Evolutionary conservation across 2,113 vertebrate species (phyloP), one percentile per base, ranked within the genome.

Genomic region (Eurypyga helias): DNA sequence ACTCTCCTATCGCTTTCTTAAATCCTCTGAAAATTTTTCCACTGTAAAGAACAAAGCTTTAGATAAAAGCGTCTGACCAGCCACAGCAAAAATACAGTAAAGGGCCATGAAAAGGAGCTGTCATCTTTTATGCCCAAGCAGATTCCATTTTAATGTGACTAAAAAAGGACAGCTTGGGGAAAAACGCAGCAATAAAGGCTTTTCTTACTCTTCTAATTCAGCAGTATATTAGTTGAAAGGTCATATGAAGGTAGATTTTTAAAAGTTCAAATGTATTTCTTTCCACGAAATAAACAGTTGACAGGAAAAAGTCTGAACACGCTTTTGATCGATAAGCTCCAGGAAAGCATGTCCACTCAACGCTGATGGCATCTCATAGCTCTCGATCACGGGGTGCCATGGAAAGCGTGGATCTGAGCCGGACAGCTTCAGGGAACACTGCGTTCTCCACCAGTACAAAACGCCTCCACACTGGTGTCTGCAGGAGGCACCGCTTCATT

Each of bases 41-140:
- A 54, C 48, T 72, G 69, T 33, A 77, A 83, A 88, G 79, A 95
- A 87, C 81, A 96, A 89, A 94, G 80, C 69, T 79, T 75, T 48
- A 93, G 89, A 95, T 82, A 91, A 96, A 93, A 96, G 70, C 57
- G 45, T 91, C 83, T 93, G 87, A 79, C 87, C 83, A 94, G 87
- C 21, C 87, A 75, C 57, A 76, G 81, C 61, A 89, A 90, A 89
- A 96, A 91, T 87, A 84, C 41, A 82, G 69, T 52, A 43, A 82
- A 66, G 92, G 81, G 77, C 72, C 73, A 43, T 87, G 83, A 95
- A 89, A 92, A 96, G 61, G 77, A 91, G 60, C 84, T 78, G 73
- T 85, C 93, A 64, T 85, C 88, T 76, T 93, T 95, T 78, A 90
- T 80, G 31, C 49, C 73, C 57, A 87, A 94, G 87, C 96, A 69